Base-by-base conservation (phyloP, 2,888 invertebrate species). In the Aleiodes alternator region DNA sequence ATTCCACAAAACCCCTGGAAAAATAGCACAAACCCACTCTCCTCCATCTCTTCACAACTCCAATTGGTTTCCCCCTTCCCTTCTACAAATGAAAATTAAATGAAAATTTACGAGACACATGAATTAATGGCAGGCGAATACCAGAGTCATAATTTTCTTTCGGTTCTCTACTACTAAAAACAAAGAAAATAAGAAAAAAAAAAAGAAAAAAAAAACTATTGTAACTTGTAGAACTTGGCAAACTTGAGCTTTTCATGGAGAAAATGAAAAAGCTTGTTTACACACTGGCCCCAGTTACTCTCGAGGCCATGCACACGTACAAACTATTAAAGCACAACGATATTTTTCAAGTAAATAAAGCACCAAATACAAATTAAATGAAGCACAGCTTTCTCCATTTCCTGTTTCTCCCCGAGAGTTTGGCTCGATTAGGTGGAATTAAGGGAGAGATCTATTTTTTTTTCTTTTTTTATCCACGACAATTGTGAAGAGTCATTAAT, bases 191-290 rank as follows among this genome's bases (percentile, higher is more conserved):
- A 64, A 34, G 34, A 14, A 34, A n/a, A 1, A 14, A 9, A 23
- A 23, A 23, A 61, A 61, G 43, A 43, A 48, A 50, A 50, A 23
- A 50, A 29, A 66, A 34, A 34, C 34, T 43, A 31, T 68, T 51
- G 50, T 51, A 51, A 68, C 68, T 68, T 68, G 68, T 68, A 31
- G 51, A 51, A 68, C 29, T 68, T 68, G 68, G 51, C 68, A 51
- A 68, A 68, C 53, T 29, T 14, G 16, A 23, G 64, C 14, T 59
- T 34, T 23, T 3, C 3, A 31, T 7, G 29, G 51, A 50, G 50
- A 51, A 68, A 68, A 68, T 68, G 68, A 68, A 68, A 68, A 68
- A 31, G 14, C 64, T 68, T 68, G 68, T 68, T 68, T 68, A 68
- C 68, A 51, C 51, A 29, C 68, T 51, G 14, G 53, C 53, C 68